These are phyloP conservation scores for Cheilosia vulpina DNA, from an alignment of 2,888 invertebrate species.

Conservation along the genomic window DNA sequence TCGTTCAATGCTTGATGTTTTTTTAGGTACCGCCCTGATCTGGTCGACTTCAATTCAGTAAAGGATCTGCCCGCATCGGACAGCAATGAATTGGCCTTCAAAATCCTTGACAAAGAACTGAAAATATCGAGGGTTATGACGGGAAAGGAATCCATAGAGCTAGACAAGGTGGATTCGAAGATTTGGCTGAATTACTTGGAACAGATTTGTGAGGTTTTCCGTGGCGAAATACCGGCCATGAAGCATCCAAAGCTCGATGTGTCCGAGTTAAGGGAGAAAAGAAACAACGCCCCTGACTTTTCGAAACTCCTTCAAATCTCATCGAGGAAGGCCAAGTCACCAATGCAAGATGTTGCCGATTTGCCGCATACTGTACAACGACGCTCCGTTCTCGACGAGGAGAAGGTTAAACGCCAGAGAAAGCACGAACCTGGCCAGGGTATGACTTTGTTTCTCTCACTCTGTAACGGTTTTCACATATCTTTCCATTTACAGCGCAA, in stretches of 20 bases:
- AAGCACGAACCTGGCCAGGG: conserved; percentile 79
- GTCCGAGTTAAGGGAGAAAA: conserved; percentile 82
- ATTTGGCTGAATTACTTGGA: conserved; percentile 91
- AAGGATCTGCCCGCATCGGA: conserved; percentile 87
- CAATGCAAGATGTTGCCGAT: conserved; percentile 82
- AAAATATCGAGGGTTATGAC: conserved; percentile 90
- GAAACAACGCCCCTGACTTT: conserved; percentile 81
- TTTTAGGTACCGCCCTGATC: conserved; percentile 93
- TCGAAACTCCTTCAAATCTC: conserved; percentile 81
- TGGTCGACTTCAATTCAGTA: conserved; percentile 90
- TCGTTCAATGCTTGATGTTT: conserved; percentile 76
- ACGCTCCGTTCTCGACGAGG: conserved; percentile 82
- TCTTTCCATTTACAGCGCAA: conserved; percentile 78
- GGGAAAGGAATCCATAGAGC: conserved; percentile 87
- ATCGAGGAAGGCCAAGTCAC: conserved; percentile 81
- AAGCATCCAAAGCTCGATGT: conserved; percentile 89
- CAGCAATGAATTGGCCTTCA: conserved; percentile 93
- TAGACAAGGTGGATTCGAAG: conserved; percentile 81
- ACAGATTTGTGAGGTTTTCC: conserved; percentile 95
- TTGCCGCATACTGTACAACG: conserved; percentile 79
- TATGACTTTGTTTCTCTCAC: background rate
- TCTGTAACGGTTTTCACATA: background rate
- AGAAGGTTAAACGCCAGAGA: conserved; percentile 82
- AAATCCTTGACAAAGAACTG: conserved; percentile 92
- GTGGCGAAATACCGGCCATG: conserved; percentile 94